Conservation (phyloP, 2,888 invertebrate species). For the Ormia ochracea region DNA sequence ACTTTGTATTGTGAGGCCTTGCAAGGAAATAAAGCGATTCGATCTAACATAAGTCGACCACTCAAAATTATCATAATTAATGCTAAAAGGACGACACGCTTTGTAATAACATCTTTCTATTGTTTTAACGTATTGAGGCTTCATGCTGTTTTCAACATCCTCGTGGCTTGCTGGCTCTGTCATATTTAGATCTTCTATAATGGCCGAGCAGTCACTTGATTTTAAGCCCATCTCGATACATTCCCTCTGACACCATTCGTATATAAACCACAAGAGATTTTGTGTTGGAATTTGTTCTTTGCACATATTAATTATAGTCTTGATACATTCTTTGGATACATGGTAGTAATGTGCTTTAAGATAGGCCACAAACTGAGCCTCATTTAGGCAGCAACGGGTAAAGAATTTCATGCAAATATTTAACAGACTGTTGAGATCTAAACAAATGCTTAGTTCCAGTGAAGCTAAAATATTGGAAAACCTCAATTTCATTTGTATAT, state of each 20-base stretch:
- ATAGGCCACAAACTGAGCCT: conserved; percentile 71
- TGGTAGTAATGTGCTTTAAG: conserved; percentile 74
- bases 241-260: conserved; percentile 75
- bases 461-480: conserved; percentile 75
- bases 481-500: conserved; percentile 72
- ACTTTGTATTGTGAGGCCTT: conserved; percentile 73
- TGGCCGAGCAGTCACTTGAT: conserved; percentile 67
- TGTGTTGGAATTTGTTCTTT: conserved; percentile 69
- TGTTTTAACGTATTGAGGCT: conserved; percentile 59
- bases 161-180: conserved; percentile 3
- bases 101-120: conserved; percentile 75
- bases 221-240: conserved; percentile 69
- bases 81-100: conserved; percentile 74
- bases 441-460: conserved; percentile 73
- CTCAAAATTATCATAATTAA: conserved; percentile 68
- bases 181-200: conserved; percentile 68
- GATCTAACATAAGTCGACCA: conserved; percentile 71
- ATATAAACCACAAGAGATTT: conserved; percentile 72
- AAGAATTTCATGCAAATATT: conserved; percentile 73
- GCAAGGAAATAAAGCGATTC: conserved; percentile 72
- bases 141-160: background rate
- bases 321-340: conserved; percentile 75
- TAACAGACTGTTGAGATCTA: conserved; percentile 71
- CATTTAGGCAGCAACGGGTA: conserved; percentile 73
- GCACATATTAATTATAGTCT: conserved; percentile 71